These are phyloP conservation scores for Phytoseiulus persimilis DNA, from an alignment of 2,888 invertebrate genomes.

Conservation along the genomic window DNA sequence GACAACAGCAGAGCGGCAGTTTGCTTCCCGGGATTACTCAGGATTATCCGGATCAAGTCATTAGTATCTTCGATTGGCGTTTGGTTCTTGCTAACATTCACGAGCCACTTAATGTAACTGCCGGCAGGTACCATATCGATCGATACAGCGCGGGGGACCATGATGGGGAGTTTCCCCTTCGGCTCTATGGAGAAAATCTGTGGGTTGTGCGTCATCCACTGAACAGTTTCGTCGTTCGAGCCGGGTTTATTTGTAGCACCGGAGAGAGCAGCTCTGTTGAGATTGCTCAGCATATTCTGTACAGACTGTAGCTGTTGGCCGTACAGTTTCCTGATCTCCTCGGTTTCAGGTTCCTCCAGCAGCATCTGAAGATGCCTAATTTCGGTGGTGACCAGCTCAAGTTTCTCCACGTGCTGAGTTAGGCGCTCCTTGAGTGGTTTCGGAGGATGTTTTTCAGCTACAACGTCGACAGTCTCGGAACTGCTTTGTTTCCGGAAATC, in stretches of 20 bases:
- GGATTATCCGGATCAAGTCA: slow-evolving; percentile 10
- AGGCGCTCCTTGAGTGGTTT: slow-evolving; percentile 12
- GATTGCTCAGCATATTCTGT: neutral
- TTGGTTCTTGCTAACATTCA: neutral
- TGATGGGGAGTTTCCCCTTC: neutral
- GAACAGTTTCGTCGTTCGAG: neutral
- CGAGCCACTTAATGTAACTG: neutral
- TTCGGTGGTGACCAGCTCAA: neutral
- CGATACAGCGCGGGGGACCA: neutral
- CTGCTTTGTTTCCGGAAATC: slow-evolving; percentile 7
- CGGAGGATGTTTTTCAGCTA: neutral
- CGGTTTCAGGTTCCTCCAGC: slow-evolving; percentile 19
- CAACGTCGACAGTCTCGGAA: neutral
- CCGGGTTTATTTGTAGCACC: neutral
- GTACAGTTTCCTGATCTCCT: neutral
- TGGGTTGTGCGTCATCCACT: slow-evolving; percentile 21
- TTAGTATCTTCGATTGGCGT: neutral
- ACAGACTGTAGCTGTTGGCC: neutral
- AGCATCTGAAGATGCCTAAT: neutral
- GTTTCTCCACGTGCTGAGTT: neutral
- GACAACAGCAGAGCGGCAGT: slow-evolving; percentile 1
- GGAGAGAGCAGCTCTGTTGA: neutral
- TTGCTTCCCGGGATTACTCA: slow-evolving; percentile 13
- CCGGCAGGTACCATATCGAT: slow-evolving; percentile 11
- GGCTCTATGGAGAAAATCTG: slow-evolving; percentile 12